Percentiles rank a stretch among this genome's conserved stretches.
Evolutionary conservation across 2,797 vertebrate species (phyloP).

Genomic region (Fistularia tabacaria): DNA sequence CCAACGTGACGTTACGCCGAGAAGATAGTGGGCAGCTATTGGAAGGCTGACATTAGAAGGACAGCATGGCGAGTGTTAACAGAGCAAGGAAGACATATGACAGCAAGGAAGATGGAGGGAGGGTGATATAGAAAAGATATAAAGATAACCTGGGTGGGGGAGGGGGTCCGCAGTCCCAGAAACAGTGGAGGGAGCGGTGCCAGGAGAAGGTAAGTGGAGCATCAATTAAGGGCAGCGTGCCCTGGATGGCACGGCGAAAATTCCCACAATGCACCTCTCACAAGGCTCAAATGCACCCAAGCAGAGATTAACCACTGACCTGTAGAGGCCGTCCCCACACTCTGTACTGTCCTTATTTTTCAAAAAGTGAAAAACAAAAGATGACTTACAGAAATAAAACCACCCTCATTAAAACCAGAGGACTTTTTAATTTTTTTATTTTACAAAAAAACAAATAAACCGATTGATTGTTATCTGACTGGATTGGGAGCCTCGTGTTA

Average conservation of each 20-base stretch:
- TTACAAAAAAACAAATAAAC: too few relatives aligned
- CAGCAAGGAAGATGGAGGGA: slow-evolving; percentile 19
- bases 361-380: too few relatives aligned
- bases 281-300: background rate
- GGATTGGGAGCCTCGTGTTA: too few relatives aligned
- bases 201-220: slow-evolving; percentile 73
- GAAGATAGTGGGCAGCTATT: too few relatives aligned
- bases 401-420: too few relatives aligned
- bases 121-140: slow-evolving; percentile 17
- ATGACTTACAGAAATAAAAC: too few relatives aligned
- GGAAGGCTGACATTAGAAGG: background rate
- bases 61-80: slow-evolving; percentile 14
- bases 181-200: slow-evolving; percentile 61
- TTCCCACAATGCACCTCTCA: slow-evolving; percentile 62
- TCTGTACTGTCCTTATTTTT: too few relatives aligned
- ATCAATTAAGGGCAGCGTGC: slow-evolving; percentile 77
- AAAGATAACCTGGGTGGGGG: background rate
- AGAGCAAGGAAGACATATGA: slow-evolving; percentile 8
- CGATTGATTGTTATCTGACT: too few relatives aligned
- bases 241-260: slow-evolving; percentile 62
- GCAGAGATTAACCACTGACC: background rate
- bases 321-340: too few relatives aligned
- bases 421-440: too few relatives aligned
- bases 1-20: too few relatives aligned
- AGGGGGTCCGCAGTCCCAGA: slow-evolving; percentile 52